Evolutionary conservation across 2,888 invertebrate genomes (phyloP), one percentile per base, ranked within the genome.

Genomic region (Aphodius sticticus): DNA sequence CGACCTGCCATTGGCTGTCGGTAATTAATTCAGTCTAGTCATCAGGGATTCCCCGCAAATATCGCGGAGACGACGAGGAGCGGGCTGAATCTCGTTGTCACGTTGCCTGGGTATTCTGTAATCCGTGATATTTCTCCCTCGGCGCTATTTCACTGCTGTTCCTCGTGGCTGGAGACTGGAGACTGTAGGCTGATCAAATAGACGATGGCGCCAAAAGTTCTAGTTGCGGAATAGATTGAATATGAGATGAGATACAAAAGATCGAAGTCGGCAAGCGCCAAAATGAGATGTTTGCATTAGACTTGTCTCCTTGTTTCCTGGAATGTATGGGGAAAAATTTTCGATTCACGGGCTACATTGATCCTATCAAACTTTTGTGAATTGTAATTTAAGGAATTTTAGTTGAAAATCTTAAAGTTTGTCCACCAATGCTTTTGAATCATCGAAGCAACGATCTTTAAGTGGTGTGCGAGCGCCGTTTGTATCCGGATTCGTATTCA

Each of bases 11-110:
- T 85, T 84, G 85, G 84, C 83, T 84, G 83, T 81, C 83, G 83
- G 85, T 86, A 86, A 86, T 86, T 86, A 86, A 86, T 86, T 86
- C 86, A 85, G 85, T 84, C 84, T 84, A 84, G 85, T 85, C 86
- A 81, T 85, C 83, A 81, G 86, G 86, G 86, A 86, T 85, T 84
- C 84, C 85, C 85, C 84, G 84, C 86, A 86, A 86, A 86, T 83
- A 86, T 80, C 83, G 83, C 26, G n/a, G 37, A 53, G 37, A 37
- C 37, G 38, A n/a, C 36, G 53, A 37, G 26, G 53, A 14, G 53
- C n/a, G 16, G 76, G 53, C 38, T 76, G 26, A 26, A 26, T 26
- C 26, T 12, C 76, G 81, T 7, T 36, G 35, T 16, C 37, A 16
- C 76, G 69, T 16, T 6, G 35, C 35, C 15, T 26, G 74, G 74